Evolutionary conservation across 2,113 vertebrate species (phyloP).

Genomic region (Dromaius novaehollandiae): DNA sequence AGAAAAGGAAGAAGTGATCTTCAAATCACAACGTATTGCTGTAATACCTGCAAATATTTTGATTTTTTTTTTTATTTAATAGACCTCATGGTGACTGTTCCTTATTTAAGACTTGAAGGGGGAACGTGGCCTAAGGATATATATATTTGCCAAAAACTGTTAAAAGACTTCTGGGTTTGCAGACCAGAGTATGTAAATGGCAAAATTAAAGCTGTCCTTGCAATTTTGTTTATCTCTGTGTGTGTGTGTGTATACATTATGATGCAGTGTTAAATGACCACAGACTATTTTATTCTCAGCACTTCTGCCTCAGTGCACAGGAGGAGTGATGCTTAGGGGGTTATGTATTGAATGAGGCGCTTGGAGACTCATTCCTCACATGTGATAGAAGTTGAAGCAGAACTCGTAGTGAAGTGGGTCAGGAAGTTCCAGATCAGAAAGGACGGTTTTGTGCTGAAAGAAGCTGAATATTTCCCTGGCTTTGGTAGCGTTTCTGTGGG

Average conservation of each 20-base stretch:
- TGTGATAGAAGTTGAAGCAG: not conserved
- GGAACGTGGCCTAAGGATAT: not conserved
- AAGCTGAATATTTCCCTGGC: not conserved
- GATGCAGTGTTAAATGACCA: not conserved
- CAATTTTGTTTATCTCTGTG: not conserved
- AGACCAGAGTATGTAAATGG: not conserved
- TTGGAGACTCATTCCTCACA: not conserved
- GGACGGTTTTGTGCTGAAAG: not conserved
- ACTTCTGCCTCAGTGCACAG: not conserved
- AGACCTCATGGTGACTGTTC: accelerated
- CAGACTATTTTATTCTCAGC: not conserved
- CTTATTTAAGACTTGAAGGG: not conserved
- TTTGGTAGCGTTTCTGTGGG: not conserved
- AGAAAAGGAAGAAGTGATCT: not conserved
- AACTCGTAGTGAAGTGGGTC: not conserved
- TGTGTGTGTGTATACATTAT: not conserved
- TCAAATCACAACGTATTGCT: not conserved
- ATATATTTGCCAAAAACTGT: not conserved
- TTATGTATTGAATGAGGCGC: not conserved
- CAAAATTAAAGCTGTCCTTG: not conserved
- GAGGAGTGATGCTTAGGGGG: not conserved
- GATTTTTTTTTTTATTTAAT: not conserved
- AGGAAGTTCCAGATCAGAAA: not conserved
- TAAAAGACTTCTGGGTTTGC: not conserved
- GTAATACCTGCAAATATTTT: not conserved